Conservation (phyloP, 1,140 invertebrate species). For the Hyphantria cunea region DNA sequence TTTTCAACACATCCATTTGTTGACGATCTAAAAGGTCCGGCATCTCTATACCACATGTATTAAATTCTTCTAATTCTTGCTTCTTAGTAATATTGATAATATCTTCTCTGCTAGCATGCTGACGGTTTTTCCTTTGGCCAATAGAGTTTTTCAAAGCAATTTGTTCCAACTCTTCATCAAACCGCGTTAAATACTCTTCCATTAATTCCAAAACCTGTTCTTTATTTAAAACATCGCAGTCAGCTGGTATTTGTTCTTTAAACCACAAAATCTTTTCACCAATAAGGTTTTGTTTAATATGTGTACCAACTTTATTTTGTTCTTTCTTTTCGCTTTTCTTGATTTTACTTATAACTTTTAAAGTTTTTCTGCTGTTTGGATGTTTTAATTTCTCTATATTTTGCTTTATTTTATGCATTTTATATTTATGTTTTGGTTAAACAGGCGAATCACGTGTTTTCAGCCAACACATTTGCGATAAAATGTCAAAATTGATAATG, state of each 20-base stretch:
- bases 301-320: slow-evolving; percentile 84
- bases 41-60: slow-evolving; percentile 88
- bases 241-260: slow-evolving; percentile 83
- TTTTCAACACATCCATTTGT: slow-evolving; percentile 83
- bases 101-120: slow-evolving; percentile 89
- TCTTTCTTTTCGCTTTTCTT: slow-evolving; percentile 85
- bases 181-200: slow-evolving; percentile 82
- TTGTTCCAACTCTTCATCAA: slow-evolving; percentile 90
- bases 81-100: slow-evolving; percentile 87
- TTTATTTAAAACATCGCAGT: slow-evolving; percentile 80
- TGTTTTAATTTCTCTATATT: slow-evolving; percentile 85
- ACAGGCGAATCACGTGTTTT: slow-evolving; percentile 8
- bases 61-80: slow-evolving; percentile 86
- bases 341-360: slow-evolving; percentile 85
- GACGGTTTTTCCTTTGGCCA: slow-evolving; percentile 86
- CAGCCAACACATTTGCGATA: background rate
- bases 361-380: slow-evolving; percentile 90
- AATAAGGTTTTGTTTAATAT: slow-evolving; percentile 86
- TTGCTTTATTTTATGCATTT: slow-evolving; percentile 69
- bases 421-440: slow-evolving; percentile 26
- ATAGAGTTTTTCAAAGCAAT: slow-evolving; percentile 89
- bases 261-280: slow-evolving; percentile 89
- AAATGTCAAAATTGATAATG: background rate
- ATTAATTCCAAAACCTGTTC: slow-evolving; percentile 84
- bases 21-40: slow-evolving; percentile 84